A percentile compares a stretch with the other conserved stretches of the same genome.
phyloP scores from a whole-genome alignment of 2,797 vertebrate species.

The Typhlichthys subterraneus region DNA sequence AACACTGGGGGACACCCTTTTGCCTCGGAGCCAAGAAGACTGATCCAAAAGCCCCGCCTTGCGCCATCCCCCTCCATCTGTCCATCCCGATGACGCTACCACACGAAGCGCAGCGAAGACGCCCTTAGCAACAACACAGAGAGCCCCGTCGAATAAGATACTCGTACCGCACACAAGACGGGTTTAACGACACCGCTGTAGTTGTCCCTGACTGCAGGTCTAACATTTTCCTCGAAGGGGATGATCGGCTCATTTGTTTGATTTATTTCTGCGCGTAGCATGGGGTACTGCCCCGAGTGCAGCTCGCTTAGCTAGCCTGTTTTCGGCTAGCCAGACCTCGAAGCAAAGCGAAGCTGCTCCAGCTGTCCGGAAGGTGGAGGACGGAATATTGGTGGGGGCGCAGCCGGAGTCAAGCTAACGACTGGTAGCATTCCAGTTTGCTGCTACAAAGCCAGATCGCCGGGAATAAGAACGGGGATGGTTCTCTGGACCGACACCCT shows the following conservation, averaged over 20 bases:
- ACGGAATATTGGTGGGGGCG: conserved; percentile 38
- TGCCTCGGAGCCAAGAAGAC: conserved; percentile 14
- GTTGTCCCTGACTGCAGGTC: conserved; percentile 26
- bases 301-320: conserved; percentile 43
- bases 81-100: conserved; percentile 50
- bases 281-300: conserved; percentile 32
- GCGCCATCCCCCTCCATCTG: conserved; percentile 34
- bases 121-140: conserved; percentile 79
- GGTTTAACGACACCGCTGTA: conserved; percentile 48
- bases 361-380: conserved; percentile 52
- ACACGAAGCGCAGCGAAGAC: conserved; percentile 61
- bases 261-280: conserved; percentile 16
- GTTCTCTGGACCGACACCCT: conserved; percentile 62
- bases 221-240: conserved; percentile 22
- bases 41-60: conserved; percentile 43
- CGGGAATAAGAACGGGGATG: conserved; percentile 71
- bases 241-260: conserved; percentile 5
- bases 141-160: conserved; percentile 55
- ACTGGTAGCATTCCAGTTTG: conserved; percentile 45
- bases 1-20: conserved; percentile 40
- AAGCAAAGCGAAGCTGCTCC: conserved; percentile 46
- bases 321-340: conserved; percentile 42
- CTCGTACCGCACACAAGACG: conserved; percentile 37
- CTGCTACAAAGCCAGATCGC: conserved; percentile 42
- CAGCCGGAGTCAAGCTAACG: conserved; percentile 24